Base-by-base conservation (phyloP, 2,888 invertebrate genomes). In the Napeogenes sylphis region DNA sequence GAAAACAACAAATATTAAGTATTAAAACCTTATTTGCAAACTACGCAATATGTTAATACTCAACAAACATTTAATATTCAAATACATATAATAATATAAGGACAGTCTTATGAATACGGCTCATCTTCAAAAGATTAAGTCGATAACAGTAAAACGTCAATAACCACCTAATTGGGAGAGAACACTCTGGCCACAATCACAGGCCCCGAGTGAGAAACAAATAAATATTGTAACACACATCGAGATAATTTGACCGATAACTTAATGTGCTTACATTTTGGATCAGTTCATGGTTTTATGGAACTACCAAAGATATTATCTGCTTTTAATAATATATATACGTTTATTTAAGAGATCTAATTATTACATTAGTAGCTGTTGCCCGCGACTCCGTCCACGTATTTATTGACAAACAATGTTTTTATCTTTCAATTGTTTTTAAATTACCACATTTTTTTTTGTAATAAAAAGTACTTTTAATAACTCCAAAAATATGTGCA, bases 131-230 rank as follows among this genome's bases (percentile, higher is more conserved):
- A 78, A 90, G 90, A 90, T 90, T 82, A 79, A 75, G 75, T 74
- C 73, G 90, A 90, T 90, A 90, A 85, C 84, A 85, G 87, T 90
- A 88, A 90, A 90, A 87, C 85, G 90, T 90, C 90, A 87, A 90
- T 90, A 90, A 89, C 85, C 89, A 90, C 88, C 90, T 90, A 90
- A 90, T 90, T 90, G 90, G 90, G 82, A 85, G 83, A 84, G 85
- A 85, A 85, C 84, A 84, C 82, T 85, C 83, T 77, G 80, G 81
- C 81, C 82, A 81, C 86, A 83, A 81, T 80, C 84, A 79, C 77
- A 76, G 77, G 76, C 77, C 78, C 78, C 75, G 79, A 84, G 79
- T 82, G 84, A 87, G 87, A 87, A 86, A 90, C 89, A 87, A 89
- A 90, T 90, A 90, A 90, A 90, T 90, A 90, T 89, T 87, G 89